Evolutionary conservation across 1,140 invertebrate species (phyloP).

Genomic region (Platyura marginata): DNA sequence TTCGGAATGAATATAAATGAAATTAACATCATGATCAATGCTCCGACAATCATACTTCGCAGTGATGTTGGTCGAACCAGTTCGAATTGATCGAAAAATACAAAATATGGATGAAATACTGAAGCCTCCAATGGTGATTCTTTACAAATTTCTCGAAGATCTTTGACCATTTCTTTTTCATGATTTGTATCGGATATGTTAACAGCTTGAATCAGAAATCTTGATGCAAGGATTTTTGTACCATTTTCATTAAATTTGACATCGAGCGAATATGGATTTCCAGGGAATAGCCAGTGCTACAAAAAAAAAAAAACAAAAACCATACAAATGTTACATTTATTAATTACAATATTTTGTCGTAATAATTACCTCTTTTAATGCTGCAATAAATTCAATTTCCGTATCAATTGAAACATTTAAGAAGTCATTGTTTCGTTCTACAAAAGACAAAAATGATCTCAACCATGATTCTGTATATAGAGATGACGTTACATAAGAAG

Average conservation of each 20-base stretch:
- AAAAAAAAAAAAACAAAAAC: constrained; percentile 15
- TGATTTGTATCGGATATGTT: constrained; percentile 79
- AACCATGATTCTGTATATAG: constrained; percentile 86
- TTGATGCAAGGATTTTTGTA: constrained; percentile 56
- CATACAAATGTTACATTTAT: constrained; percentile 2
- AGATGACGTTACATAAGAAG: constrained; percentile 55
- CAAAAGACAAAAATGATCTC: constrained; percentile 61
- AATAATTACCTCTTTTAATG: constrained; percentile 47
- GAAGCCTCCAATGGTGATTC: constrained; percentile 66
- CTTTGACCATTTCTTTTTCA: constrained; percentile 79
- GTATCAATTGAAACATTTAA: constrained; percentile 52
- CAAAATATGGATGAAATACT: constrained; percentile 88
- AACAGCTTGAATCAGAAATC: constrained; percentile 76
- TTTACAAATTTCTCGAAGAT: constrained; percentile 55
- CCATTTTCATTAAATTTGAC: constrained; percentile 63
- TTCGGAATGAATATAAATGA: constrained; percentile 93
- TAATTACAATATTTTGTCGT: not conserved
- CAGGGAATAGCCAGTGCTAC: constrained; percentile 50
- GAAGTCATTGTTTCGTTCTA: constrained; percentile 48
- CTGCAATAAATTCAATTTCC: constrained; percentile 52
- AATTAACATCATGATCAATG: constrained; percentile 89
- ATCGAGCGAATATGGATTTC: constrained; percentile 59
- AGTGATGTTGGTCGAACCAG: constrained; percentile 80
- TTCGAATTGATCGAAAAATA: constrained; percentile 93
- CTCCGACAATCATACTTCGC: constrained; percentile 82